Evolutionary conservation across 2,113 vertebrate genomes (phyloP).

Genomic region (Malurus melanocephalus): DNA sequence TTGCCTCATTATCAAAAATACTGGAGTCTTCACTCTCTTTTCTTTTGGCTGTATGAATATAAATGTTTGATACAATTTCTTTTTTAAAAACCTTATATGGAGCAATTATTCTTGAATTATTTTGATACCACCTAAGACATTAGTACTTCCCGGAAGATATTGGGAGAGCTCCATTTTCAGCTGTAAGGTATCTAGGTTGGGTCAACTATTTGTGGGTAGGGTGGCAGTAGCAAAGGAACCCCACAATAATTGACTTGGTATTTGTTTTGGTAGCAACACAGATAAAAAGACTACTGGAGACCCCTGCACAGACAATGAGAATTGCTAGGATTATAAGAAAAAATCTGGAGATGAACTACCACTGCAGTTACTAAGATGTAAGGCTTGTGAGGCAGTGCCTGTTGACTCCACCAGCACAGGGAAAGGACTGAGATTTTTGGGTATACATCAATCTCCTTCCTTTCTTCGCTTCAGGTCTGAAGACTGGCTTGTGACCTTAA

Average conservation of each 20-base stretch:
- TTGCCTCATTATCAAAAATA: neutral
- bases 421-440: neutral
- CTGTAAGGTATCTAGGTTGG: neutral
- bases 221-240: neutral
- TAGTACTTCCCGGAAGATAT: neutral
- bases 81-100: neutral
- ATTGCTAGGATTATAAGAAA: neutral
- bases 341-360: neutral
- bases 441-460: neutral
- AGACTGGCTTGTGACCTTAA: neutral
- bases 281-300: neutral
- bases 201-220: accelerated
- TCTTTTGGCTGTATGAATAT: neutral
- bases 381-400: neutral
- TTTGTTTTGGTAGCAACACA: neutral
- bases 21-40: neutral
- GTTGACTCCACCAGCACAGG: neutral
- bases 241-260: accelerated
- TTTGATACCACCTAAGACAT: neutral
- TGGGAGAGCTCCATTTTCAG: neutral
- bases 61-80: neutral
- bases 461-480: neutral
- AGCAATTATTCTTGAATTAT: neutral
- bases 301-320: accelerated
- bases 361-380: neutral